phyloP scores from a whole-genome alignment of 2,888 invertebrate species.

The Leptodirus hochenwartii region DNA sequence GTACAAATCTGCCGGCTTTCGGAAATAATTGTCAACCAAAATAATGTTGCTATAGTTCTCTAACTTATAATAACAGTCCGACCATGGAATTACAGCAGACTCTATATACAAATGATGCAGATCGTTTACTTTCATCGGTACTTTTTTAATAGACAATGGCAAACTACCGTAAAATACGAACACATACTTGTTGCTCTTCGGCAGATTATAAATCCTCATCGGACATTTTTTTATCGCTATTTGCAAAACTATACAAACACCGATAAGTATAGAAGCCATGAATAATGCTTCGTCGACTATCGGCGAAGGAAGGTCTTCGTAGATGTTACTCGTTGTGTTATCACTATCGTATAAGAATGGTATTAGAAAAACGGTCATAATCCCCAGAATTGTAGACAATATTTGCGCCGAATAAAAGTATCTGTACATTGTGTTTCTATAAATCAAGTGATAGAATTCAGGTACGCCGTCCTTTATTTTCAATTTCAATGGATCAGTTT shows the following conservation, averaged over 20 bases:
- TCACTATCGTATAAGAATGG: slow-evolving; percentile 10
- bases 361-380: slow-evolving; percentile 12
- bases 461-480: slow-evolving; percentile 20
- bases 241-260: slow-evolving; percentile 15
- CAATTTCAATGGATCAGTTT: slow-evolving; percentile 9
- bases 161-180: slow-evolving; percentile 17
- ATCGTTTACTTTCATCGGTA: slow-evolving; percentile 16
- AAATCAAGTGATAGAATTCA: slow-evolving; percentile 21
- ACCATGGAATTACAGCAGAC: slow-evolving; percentile 18
- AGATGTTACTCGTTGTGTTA: slow-evolving; percentile 8
- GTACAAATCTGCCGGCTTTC: slow-evolving; percentile 23
- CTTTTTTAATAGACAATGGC: slow-evolving; percentile 15
- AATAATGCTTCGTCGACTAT: slow-evolving; percentile 15
- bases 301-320: slow-evolving; percentile 8
- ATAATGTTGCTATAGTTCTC: slow-evolving; percentile 16
- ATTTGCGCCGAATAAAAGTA: slow-evolving; percentile 19
- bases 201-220: slow-evolving; percentile 22
- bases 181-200: slow-evolving; percentile 18
- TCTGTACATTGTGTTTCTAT: slow-evolving; percentile 19
- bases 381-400: slow-evolving; percentile 13
- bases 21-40: slow-evolving; percentile 21
- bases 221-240: slow-evolving; percentile 18
- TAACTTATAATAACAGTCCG: slow-evolving; percentile 16
- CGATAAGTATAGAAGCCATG: slow-evolving; percentile 15
- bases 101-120: slow-evolving; percentile 15